phyloP scores from a whole-genome alignment of 2,797 vertebrate species.

The Peromyscus attwateri region DNA sequence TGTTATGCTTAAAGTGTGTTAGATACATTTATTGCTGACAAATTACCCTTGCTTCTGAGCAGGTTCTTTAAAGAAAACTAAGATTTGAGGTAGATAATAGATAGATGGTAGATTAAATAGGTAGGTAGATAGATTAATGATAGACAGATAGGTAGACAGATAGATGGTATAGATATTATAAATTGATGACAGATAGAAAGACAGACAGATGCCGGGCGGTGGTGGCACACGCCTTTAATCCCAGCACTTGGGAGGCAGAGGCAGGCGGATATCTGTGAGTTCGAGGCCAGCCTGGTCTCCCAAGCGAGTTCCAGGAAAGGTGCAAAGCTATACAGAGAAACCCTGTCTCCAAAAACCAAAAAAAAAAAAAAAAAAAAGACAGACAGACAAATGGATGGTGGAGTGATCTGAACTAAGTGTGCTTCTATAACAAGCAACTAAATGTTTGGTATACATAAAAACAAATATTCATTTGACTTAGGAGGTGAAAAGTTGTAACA shows the following conservation, averaged over 20 bases:
- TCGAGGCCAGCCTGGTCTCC: no score
- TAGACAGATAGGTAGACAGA: neutral
- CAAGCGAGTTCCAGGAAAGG: no score
- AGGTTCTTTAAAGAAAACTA: neutral
- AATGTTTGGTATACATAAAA: neutral
- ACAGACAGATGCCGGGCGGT: no score
- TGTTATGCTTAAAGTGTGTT: neutral
- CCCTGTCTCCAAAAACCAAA: no score
- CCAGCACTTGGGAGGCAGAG: no score
- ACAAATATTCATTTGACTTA: neutral
- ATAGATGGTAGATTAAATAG: neutral
- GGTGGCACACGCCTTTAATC: no score
- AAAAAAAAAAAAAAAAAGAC: no score
- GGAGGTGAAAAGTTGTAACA: no score
- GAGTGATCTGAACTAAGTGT: no score
- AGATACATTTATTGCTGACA: neutral
- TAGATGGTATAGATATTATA: neutral
- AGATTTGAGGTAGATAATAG: neutral
- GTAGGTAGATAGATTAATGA: neutral
- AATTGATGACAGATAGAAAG: neutral
- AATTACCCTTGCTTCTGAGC: neutral
- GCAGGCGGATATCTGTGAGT: no score
- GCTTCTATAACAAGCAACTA: neutral
- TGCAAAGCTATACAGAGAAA: no score
- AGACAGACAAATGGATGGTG: neutral